phyloP scores from a whole-genome alignment of 2,113 vertebrate genomes.

The Numida meleagris region DNA sequence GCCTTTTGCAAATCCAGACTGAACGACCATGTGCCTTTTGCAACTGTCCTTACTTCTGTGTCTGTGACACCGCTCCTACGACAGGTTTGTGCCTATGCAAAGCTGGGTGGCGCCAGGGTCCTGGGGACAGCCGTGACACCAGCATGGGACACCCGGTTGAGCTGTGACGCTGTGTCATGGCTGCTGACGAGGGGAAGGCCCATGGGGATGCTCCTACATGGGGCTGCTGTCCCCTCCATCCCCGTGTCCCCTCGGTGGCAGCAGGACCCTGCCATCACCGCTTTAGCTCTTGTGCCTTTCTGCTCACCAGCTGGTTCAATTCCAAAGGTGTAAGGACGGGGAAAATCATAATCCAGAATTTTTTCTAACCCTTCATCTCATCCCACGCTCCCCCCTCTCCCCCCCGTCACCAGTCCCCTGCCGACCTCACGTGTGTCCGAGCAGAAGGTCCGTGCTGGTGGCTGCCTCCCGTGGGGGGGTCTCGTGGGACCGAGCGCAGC shows the following conservation, averaged over 20 bases:
- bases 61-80: not conserved
- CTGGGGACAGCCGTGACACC: not conserved
- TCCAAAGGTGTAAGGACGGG: constrained; percentile 72
- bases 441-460: not conserved
- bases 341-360: constrained; percentile 10
- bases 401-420: not conserved
- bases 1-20: constrained; percentile 49
- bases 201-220: not conserved
- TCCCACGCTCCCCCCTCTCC: not conserved
- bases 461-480: not conserved
- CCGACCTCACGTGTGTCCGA: not conserved
- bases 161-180: not conserved
- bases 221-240: not conserved
- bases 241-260: not conserved
- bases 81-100: constrained; percentile 57
- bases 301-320: constrained; percentile 61
- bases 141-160: fast-evolving
- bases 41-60: not conserved
- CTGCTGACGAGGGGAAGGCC: not conserved
- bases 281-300: constrained; percentile 73
- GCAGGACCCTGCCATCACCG: constrained; percentile 4
- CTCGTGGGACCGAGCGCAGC: not conserved
- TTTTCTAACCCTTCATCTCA: constrained; percentile 11
- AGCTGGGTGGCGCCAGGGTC: not conserved
- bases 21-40: constrained; percentile 68